phyloP scores from a whole-genome alignment of 2,888 invertebrate genomes.

The Hoplodrina ambigua region DNA sequence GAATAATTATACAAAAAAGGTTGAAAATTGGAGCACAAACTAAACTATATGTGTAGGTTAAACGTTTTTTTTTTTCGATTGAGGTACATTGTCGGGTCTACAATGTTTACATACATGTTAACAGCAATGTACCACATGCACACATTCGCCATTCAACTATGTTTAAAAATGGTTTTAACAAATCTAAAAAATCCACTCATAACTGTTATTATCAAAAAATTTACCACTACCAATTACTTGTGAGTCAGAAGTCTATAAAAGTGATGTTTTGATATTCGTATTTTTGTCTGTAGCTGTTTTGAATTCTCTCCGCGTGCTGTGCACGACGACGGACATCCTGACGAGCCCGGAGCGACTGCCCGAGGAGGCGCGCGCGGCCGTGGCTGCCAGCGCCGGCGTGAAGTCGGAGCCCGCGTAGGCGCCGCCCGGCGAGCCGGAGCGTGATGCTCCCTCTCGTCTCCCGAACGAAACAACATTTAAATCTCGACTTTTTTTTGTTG shows the following conservation, averaged over 20 bases:
- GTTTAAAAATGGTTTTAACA: no score
- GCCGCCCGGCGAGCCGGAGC: conserved; percentile 9
- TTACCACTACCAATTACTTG: no score
- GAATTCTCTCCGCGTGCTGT: conserved; percentile 96
- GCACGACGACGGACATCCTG: conserved; percentile 97
- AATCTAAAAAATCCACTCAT: not conserved
- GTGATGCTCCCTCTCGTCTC: conserved; percentile 20
- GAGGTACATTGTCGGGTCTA: no score
- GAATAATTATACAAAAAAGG: no score
- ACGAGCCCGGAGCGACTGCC: conserved; percentile 96
- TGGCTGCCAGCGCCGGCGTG: conserved; percentile 83
- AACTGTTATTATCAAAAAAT: not conserved
- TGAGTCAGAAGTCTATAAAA: not conserved
- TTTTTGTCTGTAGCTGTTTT: conserved; percentile 94
- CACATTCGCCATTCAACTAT: no score
- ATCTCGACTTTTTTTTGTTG: conserved; percentile 28
- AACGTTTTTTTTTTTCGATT: not conserved
- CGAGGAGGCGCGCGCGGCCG: conserved; percentile 96
- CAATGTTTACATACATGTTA: no score
- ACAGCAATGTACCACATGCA: no score
- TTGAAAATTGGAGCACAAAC: no score
- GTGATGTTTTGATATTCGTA: not conserved
- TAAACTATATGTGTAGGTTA: not conserved
- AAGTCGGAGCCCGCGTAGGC: conserved; percentile 84
- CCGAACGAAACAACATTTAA: conserved; percentile 3